These are phyloP conservation scores for Matsumurasca onukii DNA, from an alignment of 1,140 invertebrate species.

Conservation along the genomic window DNA sequence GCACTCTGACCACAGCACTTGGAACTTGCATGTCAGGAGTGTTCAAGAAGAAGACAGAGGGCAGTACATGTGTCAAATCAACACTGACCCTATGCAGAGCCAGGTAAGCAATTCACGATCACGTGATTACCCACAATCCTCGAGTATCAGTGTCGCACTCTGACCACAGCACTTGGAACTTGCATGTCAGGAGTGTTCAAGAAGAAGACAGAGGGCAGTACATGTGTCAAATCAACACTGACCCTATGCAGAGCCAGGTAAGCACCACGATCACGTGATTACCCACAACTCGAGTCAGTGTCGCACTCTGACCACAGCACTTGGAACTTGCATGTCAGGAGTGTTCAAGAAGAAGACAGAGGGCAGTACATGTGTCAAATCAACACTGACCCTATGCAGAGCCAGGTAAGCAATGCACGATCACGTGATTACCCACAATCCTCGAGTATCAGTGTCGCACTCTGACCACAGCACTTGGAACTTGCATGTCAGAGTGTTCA, in stretches of 20 bases:
- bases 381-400: constrained; percentile 92
- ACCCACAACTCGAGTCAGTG: constrained; percentile 85
- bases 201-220: constrained; percentile 83
- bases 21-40: constrained; percentile 80
- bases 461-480: not conserved
- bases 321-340: constrained; percentile 82
- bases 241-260: constrained; percentile 92
- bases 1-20: constrained; percentile 85
- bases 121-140: constrained; percentile 89
- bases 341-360: constrained; percentile 78
- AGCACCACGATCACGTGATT: constrained; percentile 86
- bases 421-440: not conserved
- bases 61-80: constrained; percentile 91
- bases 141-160: constrained; percentile 85
- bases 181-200: constrained; percentile 78
- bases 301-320: constrained; percentile 86
- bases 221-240: constrained; percentile 93
- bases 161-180: constrained; percentile 84
- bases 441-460: not conserved
- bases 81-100: constrained; percentile 91
- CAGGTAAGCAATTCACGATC: constrained; percentile 85
- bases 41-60: constrained; percentile 83
- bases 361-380: constrained; percentile 93
- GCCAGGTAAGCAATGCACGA: constrained; percentile 81
- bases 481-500: no score